These are phyloP conservation scores for Panthera leo DNA, from an alignment of 2,113 vertebrate species.

Conservation along the genomic window DNA sequence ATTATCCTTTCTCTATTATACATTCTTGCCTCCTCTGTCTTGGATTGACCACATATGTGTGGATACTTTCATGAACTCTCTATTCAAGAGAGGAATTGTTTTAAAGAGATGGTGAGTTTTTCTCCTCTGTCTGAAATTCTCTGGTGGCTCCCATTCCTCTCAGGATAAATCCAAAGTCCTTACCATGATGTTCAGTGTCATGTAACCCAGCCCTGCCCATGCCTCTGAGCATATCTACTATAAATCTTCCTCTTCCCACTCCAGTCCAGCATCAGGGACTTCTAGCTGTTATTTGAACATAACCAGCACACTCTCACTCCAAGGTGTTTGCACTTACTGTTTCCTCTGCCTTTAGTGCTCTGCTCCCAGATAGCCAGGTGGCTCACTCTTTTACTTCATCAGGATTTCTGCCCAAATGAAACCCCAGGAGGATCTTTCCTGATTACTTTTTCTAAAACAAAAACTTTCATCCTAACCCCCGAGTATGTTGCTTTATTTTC, in stretches of 20 bases:
- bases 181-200: not conserved
- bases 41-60: not conserved
- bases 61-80: not conserved
- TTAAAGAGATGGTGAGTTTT: not conserved
- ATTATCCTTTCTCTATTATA: not conserved
- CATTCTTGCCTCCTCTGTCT: not conserved
- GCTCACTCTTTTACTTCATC: not conserved
- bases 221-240: not conserved
- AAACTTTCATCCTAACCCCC: not conserved
- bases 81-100: not conserved
- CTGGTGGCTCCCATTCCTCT: not conserved
- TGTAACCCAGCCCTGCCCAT: not conserved
- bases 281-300: not conserved
- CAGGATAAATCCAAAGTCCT: not conserved
- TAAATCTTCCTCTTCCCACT: not conserved
- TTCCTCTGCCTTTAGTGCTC: not conserved
- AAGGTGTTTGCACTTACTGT: too few species aligned
- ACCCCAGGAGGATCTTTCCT: not conserved
- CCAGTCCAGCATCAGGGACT: not conserved
- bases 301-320: not conserved
- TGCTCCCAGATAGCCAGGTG: not conserved
- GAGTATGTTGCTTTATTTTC: not conserved
- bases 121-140: not conserved
- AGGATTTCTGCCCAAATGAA: not conserved
- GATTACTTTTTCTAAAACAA: not conserved